A percentile compares a stretch with the other conserved stretches of the same genome.
These are phyloP conservation scores for Cariama cristata DNA, from an alignment of 2,113 vertebrate genomes.

Conservation along the genomic window DNA sequence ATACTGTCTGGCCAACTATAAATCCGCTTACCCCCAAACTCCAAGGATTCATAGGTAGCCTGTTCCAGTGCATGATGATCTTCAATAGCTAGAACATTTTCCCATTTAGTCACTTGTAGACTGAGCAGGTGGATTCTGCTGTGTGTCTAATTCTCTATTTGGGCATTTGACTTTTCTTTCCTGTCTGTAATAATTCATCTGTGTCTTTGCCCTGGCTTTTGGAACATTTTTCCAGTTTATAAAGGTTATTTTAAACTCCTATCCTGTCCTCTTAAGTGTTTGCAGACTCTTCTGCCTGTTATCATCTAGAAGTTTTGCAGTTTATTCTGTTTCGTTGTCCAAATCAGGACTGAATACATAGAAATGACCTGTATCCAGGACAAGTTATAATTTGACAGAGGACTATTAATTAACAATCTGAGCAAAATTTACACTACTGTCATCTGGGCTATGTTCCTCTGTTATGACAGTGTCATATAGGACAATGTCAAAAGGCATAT, in stretches of 20 bases:
- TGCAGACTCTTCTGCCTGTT: background rate
- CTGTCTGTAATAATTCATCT: background rate
- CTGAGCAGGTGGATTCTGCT: background rate
- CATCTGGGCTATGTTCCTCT: background rate
- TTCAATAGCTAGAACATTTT: background rate
- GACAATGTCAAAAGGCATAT: background rate
- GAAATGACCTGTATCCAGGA: background rate
- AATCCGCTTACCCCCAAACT: background rate
- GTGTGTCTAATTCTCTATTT: background rate
- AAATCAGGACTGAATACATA: background rate
- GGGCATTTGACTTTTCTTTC: background rate
- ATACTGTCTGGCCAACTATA: background rate
- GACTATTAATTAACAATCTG: background rate
- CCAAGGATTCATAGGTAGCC: background rate
- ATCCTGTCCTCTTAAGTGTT: background rate
- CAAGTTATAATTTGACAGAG: background rate
- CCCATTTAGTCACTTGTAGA: background rate
- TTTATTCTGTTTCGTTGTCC: background rate
- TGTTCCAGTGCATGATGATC: background rate
- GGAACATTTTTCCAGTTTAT: background rate
- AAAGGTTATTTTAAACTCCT: background rate
- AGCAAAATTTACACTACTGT: background rate
- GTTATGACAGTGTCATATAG: background rate
- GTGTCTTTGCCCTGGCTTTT: background rate
- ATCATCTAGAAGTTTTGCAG: background rate